Percentiles rank a stretch among this genome's conserved stretches.
Evolutionary conservation across 2,797 vertebrate species (phyloP).

Genomic region (Harpagifer antarcticus): DNA sequence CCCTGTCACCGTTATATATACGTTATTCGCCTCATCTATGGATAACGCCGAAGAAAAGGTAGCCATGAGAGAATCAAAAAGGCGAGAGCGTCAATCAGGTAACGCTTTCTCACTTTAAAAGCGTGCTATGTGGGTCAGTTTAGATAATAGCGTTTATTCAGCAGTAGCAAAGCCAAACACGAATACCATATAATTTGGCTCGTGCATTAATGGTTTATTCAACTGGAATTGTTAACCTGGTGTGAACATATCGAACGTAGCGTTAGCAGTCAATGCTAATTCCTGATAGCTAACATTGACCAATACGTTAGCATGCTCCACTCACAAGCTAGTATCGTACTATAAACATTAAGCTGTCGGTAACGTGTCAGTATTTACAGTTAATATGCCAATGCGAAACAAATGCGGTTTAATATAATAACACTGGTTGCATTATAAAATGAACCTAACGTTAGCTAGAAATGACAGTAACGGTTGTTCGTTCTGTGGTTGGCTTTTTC

Average conservation of each 20-base stretch:
- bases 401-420: not conserved
- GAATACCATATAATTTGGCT: not conserved
- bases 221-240: not conserved
- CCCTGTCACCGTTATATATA: rapidly evolving
- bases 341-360: not conserved
- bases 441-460: not conserved
- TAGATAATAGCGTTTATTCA: rapidly evolving
- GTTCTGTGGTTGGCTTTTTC: not conserved
- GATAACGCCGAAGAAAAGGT: conserved; percentile 34
- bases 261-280: too few relatives aligned
- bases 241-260: too few relatives aligned
- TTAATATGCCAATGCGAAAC: too few relatives aligned
- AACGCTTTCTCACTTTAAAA: not conserved
- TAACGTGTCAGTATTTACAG: not conserved
- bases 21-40: conserved; percentile 20
- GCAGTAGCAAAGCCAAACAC: not conserved
- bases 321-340: not conserved
- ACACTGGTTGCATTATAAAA: not conserved
- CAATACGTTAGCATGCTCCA: not conserved
- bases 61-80: conserved; percentile 49
- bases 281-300: not conserved
- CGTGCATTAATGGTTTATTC: not conserved
- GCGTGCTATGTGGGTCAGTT: not conserved
- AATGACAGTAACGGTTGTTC: not conserved
- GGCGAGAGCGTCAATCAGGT: conserved; percentile 70